Evolutionary conservation across 2,113 vertebrate species (phyloP).

Genomic region (Ceuthmochares aereus): DNA sequence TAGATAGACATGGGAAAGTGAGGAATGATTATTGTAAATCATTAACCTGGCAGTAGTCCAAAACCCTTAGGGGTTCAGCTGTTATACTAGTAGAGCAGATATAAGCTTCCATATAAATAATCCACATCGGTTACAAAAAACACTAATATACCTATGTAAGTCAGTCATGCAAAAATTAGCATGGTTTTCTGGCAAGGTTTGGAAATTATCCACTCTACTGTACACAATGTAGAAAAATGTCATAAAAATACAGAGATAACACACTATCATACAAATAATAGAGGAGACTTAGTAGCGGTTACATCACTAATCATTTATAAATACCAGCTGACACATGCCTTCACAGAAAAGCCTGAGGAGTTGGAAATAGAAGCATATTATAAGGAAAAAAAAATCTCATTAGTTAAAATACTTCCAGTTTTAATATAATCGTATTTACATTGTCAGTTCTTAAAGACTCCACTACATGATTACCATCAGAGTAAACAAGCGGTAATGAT

Average conservation of each 20-base stretch:
- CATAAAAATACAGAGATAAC: not conserved
- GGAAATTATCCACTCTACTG: not conserved
- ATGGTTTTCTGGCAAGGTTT: not conserved
- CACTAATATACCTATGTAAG: not conserved
- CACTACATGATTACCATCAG: not conserved
- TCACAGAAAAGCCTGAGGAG: not conserved
- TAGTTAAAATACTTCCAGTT: not conserved
- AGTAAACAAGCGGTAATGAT: not conserved
- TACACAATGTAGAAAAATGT: not conserved
- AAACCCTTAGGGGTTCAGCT: slow-evolving; percentile 28
- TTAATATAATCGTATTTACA: not conserved
- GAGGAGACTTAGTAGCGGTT: not conserved
- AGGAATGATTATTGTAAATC: slow-evolving; percentile 36
- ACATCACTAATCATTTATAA: not conserved
- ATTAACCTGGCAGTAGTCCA: not conserved
- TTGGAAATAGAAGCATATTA: not conserved
- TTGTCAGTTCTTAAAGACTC: not conserved
- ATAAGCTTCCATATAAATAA: not conserved
- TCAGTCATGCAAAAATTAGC: not conserved
- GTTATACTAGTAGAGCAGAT: not conserved
- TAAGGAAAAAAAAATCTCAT: not conserved
- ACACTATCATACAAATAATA: not conserved
- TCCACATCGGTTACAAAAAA: not conserved
- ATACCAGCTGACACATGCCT: not conserved
- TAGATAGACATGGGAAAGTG: not conserved